Conservation (phyloP, 1,140 invertebrate species). For the Ceratina calcarata region DNA sequence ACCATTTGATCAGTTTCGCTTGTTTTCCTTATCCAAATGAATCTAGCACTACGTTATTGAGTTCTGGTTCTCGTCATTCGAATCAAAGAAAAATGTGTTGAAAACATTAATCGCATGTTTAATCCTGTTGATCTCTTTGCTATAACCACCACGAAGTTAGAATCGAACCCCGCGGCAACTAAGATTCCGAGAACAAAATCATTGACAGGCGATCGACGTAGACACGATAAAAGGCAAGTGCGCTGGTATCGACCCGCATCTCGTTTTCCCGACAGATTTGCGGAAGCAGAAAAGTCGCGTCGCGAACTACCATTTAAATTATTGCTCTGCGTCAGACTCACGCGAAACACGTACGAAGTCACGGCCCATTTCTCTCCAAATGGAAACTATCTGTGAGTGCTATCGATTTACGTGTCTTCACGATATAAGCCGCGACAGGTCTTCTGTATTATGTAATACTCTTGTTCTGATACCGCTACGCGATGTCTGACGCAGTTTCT, state of each 20-base stretch:
- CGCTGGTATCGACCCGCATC: background rate
- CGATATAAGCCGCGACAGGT: constrained; percentile 13
- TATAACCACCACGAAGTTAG: too few species aligned
- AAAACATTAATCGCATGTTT: too few species aligned
- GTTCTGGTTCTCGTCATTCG: too few species aligned
- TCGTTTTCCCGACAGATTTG: constrained; percentile 36
- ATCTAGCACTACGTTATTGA: too few species aligned
- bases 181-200: background rate
- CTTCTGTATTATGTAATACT: constrained; percentile 12
- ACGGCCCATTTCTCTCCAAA: constrained; percentile 29
- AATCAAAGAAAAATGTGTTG: too few species aligned
- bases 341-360: background rate
- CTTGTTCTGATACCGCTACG: background rate
- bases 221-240: constrained; percentile 2
- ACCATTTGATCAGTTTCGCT: too few species aligned
- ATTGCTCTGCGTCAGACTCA: background rate
- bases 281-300: background rate
- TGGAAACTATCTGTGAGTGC: constrained; percentile 32
- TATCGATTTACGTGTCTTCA: constrained; percentile 42
- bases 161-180: background rate
- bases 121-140: too few species aligned
- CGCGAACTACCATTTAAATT: constrained; percentile 18
- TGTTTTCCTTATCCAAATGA: too few species aligned
- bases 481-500: background rate
- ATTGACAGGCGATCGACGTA: background rate